phyloP scores from a whole-genome alignment of 2,888 invertebrate species.

The Protophormia terraenovae region DNA sequence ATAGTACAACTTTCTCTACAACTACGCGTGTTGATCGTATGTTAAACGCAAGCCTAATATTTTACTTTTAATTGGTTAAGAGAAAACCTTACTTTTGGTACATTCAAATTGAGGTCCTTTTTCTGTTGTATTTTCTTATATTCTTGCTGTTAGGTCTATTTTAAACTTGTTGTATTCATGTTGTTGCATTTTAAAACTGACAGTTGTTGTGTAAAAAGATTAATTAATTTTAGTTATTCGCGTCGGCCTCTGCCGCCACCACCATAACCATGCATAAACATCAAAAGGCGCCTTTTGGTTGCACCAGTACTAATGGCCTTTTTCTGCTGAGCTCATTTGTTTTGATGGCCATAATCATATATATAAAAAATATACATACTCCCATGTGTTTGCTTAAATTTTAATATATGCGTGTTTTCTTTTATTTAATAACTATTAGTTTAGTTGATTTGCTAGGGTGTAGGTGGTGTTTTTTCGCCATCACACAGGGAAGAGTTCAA shows the following conservation, averaged over 20 bases:
- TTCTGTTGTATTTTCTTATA: not conserved
- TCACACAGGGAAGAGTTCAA: not conserved
- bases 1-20: not conserved
- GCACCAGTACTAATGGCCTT: conserved; percentile 21
- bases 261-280: conserved; percentile 21
- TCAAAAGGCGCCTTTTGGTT: conserved; percentile 45
- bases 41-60: not conserved
- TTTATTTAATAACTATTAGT: not conserved
- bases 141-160: not conserved
- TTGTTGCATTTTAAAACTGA: conserved; percentile 23
- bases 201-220: conserved; percentile 54
- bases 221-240: conserved; percentile 32
- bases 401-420: conserved; percentile 35
- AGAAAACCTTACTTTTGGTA: not conserved
- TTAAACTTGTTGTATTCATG: conserved; percentile 9
- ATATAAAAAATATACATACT: not conserved
- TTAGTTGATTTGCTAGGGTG: not conserved
- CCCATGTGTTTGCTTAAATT: not conserved
- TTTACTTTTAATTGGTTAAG: not conserved
- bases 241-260: not conserved
- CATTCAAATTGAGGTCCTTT: not conserved
- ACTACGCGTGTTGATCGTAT: not conserved
- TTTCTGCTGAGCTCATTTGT: conserved; percentile 26
- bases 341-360: not conserved
- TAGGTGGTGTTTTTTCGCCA: not conserved